Percentiles rank a stretch among this genome's conserved stretches.
Evolutionary conservation across 2,113 vertebrate genomes (phyloP).

Genomic region (Eonycteris spelaea): DNA sequence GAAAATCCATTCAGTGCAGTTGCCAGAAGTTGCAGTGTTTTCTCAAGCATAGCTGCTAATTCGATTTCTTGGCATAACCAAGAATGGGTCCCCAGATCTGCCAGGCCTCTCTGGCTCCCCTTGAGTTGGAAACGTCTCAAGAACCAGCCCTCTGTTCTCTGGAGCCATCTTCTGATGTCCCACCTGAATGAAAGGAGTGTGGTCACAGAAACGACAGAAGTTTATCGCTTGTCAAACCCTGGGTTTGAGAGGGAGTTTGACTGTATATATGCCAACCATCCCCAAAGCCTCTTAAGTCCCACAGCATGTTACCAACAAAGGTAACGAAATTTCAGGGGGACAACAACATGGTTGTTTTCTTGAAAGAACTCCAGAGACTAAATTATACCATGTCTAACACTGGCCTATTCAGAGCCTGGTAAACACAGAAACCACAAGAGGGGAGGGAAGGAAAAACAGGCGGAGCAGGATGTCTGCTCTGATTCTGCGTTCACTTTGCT

Average conservation of each 20-base stretch:
- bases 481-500: neutral
- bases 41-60: neutral
- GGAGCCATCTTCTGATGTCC: neutral
- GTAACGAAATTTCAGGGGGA: neutral
- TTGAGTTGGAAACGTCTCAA: neutral
- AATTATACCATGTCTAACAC: constrained; percentile 51
- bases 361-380: constrained; percentile 41
- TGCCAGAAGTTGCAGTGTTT: neutral
- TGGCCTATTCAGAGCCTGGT: constrained; percentile 51
- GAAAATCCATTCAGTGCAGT: constrained; percentile 23
- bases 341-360: constrained; percentile 15
- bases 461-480: neutral
- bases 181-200: neutral
- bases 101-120: neutral
- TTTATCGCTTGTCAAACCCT: neutral
- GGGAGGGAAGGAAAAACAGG: neutral
- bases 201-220: neutral
- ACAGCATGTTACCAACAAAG: neutral
- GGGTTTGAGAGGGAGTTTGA: neutral
- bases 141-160: neutral
- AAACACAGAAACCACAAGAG: constrained; percentile 29
- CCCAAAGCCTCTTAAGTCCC: neutral
- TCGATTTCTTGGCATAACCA: neutral
- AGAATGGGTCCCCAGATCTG: neutral
- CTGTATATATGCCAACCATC: neutral